Base-by-base conservation (phyloP, 2,797 vertebrate species). In the Platyrinchus mystaceus region DNA sequence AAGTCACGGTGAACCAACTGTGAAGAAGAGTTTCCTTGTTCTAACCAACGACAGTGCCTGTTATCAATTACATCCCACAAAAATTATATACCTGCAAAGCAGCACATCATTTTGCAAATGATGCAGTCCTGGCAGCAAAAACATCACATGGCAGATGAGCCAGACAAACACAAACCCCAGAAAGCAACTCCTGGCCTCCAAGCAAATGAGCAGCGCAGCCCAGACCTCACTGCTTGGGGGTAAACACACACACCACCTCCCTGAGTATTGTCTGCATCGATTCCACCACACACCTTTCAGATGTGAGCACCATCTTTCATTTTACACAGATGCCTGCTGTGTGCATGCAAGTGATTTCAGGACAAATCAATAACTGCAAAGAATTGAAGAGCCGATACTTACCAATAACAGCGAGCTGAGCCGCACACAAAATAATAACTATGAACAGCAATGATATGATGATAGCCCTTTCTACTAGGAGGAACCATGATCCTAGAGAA, bases 401-500 rank as follows among this genome's bases (percentile, higher is more conserved):
- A 98, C 98, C 97, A 92, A 97, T 80, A 84, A 97, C 46, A 85
- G 49, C 88, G 37, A 98, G 93, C 80, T 98, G 97, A 87, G 85
- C 91, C 84, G 64, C 97, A 93, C 93, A 98, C 27, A 98, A 92
- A 91, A 95, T 18, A 85, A 96, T 73, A 83, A 96, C 95, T 93
- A 97, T 69, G 86, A 96, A 77, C 82, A 97, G 58, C 86, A 97
- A 89, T 34, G 74, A 89, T 93, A 98, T 58, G 90, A 97, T 93
- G 84, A 97, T 71, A 85, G 87, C 92, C 59, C 85, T 97, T 95
- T 98, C 97, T 90, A 95, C 41, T 50, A 95, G 76, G 77, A 89
- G 55, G 92, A 98, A 98, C 98, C 97, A 98, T 14, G 94, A 81
- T 46, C 83, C 98, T 98, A 76, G 59, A 77, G 71, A 95, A 73